Evolutionary conservation across 1,140 invertebrate genomes (phyloP).

Genomic region (Leptopilina clavipes): DNA sequence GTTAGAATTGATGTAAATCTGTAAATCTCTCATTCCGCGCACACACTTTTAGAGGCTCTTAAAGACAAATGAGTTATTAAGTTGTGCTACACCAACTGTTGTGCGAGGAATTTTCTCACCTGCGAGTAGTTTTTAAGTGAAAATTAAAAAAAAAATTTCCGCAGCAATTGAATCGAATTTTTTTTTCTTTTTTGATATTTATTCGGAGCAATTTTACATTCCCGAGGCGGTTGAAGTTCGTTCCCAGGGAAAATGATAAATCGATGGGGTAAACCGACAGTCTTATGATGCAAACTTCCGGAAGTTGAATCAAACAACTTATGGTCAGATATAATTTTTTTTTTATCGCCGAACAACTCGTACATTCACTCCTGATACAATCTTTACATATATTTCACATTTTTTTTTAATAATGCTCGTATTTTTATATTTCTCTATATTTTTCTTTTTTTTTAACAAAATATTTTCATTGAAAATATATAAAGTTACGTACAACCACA

Average conservation of each 20-base stretch:
- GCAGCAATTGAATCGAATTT: too few relatives aligned
- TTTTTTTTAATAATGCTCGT: too few relatives aligned
- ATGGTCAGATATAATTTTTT: not conserved
- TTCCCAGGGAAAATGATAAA: conserved; percentile 4
- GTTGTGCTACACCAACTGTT: not conserved
- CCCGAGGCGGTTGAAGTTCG: not conserved
- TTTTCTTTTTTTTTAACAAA: too few relatives aligned
- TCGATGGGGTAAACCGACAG: conserved; percentile 14
- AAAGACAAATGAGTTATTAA: conserved; percentile 29
- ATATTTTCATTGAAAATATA: too few relatives aligned
- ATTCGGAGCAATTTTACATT: not conserved
- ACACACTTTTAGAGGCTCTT: not conserved
- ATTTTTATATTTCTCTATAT: too few relatives aligned
- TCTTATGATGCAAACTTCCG: conserved; percentile 15
- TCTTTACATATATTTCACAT: not conserved
- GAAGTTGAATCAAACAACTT: conserved; percentile 1
- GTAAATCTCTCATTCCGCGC: not conserved
- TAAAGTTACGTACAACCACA: too few relatives aligned
- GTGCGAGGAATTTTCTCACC: not conserved
- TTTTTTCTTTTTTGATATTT: conserved; percentile 1
- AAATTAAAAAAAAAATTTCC: too few relatives aligned
- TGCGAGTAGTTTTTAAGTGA: too few relatives aligned
- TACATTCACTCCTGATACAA: not conserved
- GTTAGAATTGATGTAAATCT: conserved; percentile 28
- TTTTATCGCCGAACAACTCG: not conserved